Evolutionary conservation across 1,140 invertebrate species (phyloP).

Genomic region (Drosophila melanogaster): Release_6_plus_ISO1_MT NT_033777.3:20288501-20289000

Average conservation of each 20-base stretch:
- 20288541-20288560: slow-evolving; percentile 48
- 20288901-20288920: slow-evolving; percentile 67
- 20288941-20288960: slow-evolving; percentile 89
- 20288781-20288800: slow-evolving; percentile 63
- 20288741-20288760: slow-evolving; percentile 73
- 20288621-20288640: slow-evolving; percentile 51
- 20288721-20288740: slow-evolving; percentile 61
- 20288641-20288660: slow-evolving; percentile 18
- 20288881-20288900: slow-evolving; percentile 78
- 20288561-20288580: slow-evolving; percentile 63
- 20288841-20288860: slow-evolving; percentile 45
- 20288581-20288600: slow-evolving; percentile 64
- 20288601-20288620: slow-evolving; percentile 73
- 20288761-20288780: slow-evolving; percentile 56
- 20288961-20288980: slow-evolving; percentile 95
- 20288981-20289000: slow-evolving; percentile 93
- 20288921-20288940: slow-evolving; percentile 87
- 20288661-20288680: slow-evolving; percentile 28
- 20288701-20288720: slow-evolving; percentile 72
- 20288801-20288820: slow-evolving; percentile 70
- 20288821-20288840: slow-evolving; percentile 58
- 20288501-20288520: slow-evolving; percentile 42
- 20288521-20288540: slow-evolving; percentile 48
- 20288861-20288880: slow-evolving; percentile 56
- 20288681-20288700: slow-evolving; percentile 58